Conservation (phyloP, 1,140 invertebrate species). For the Lepidurus couesii region DNA sequence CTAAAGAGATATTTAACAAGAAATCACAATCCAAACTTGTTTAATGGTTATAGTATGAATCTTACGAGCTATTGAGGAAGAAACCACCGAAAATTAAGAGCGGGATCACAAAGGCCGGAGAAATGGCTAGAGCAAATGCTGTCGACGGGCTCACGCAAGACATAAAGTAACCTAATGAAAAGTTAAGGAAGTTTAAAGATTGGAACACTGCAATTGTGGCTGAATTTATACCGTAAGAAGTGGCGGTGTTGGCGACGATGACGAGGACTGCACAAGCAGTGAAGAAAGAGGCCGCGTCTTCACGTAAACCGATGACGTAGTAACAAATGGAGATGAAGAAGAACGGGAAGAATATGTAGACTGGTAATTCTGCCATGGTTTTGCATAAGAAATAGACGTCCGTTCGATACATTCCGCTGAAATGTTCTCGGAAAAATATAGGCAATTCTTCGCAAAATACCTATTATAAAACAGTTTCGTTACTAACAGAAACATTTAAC, state of each 20-base stretch:
- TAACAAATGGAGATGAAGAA: constrained; percentile 81
- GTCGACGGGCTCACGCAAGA: constrained; percentile 74
- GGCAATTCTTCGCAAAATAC: constrained; percentile 87
- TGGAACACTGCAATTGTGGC: constrained; percentile 30
- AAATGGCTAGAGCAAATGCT: constrained; percentile 78
- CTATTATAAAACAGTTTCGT: constrained; percentile 47
- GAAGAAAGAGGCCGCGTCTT: constrained; percentile 63
- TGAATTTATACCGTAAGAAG: constrained; percentile 71
- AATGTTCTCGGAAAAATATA: constrained; percentile 84
- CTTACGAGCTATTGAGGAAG: constrained; percentile 83
- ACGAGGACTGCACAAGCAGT: constrained; percentile 65
- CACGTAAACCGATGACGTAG: constrained; percentile 77
- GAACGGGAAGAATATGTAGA: constrained; percentile 63
- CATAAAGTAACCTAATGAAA: constrained; percentile 70
- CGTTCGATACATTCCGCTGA: constrained; percentile 84
- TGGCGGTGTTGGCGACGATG: constrained; percentile 81
- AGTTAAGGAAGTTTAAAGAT: not conserved
- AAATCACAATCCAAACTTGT: constrained; percentile 11
- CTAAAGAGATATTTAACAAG: constrained; percentile 44
- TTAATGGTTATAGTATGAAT: constrained; percentile 34
- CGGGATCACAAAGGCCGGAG: constrained; percentile 84
- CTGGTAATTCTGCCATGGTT: constrained; percentile 76
- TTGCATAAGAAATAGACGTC: constrained; percentile 92
- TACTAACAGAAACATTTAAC: too few relatives aligned
- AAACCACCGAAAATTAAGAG: constrained; percentile 93